Percentiles rank a stretch among this genome's conserved stretches.
Conservation (phyloP, 2,113 vertebrate genomes). For the Malurus melanocephalus region DNA sequence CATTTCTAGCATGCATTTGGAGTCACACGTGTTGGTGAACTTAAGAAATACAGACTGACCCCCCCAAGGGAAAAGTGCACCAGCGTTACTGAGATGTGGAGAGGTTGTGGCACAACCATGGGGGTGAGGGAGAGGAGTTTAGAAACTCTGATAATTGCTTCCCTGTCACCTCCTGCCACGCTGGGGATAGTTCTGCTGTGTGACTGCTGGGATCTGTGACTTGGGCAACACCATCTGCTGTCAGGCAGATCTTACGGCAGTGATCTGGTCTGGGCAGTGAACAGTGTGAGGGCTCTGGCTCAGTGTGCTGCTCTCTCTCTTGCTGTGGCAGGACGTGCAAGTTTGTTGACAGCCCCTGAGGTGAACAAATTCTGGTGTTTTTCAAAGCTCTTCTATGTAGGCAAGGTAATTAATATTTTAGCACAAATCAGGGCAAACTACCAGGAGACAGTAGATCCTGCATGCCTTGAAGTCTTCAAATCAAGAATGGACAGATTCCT, state of each 20-base stretch:
- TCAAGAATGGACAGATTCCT: background rate
- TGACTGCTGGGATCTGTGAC: background rate
- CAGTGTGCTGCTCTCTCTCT: background rate
- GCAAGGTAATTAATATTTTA: background rate
- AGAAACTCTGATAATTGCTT: background rate
- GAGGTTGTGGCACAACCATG: background rate
- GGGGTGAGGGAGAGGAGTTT: background rate
- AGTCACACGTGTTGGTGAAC: fast-evolving
- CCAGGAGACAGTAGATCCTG: background rate
- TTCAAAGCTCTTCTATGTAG: background rate
- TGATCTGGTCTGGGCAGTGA: background rate
- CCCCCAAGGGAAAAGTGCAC: background rate
- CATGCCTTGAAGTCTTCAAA: background rate
- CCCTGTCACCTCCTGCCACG: background rate
- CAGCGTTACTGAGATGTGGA: background rate
- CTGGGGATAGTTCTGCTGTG: background rate
- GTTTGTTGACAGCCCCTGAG: background rate
- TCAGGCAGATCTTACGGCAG: background rate
- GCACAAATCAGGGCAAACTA: background rate
- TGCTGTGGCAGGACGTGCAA: background rate
- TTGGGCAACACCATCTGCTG: fast-evolving
- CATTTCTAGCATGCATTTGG: background rate
- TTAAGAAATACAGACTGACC: background rate
- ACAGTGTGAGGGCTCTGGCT: background rate
- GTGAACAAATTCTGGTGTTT: background rate